Evolutionary conservation across 1,140 invertebrate species (phyloP), one percentile per base, ranked within the genome.

Genomic region (Leptoteleia sp.): DNA sequence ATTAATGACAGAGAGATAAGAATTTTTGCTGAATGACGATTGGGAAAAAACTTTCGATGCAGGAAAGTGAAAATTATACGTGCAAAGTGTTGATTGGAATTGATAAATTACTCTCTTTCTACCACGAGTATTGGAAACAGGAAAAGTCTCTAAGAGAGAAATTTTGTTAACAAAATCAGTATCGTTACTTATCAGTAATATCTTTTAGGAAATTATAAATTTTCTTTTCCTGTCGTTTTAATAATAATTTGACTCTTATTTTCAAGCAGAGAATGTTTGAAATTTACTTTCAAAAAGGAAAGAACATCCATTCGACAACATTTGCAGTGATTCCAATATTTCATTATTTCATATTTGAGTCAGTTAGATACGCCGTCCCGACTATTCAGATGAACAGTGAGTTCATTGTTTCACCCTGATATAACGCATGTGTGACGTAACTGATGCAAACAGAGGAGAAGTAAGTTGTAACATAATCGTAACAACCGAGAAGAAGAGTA

Each of bases 381-480:
- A 38, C 37, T 47, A 29, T 64, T 45, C 48, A 8, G 31, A 57
- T 37, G 70, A 75, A 75, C 70, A 75, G 70, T 43, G 8, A 42
- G 37, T 42, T 50, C 70, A 65, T 65, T 75, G 70, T 75, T 73
- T 48, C 61, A 54, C 45, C 59, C 59, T 75, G 61, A 75, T 75
- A 75, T 65, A 65, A 65, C 50, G 13, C 61, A 75, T 11, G 40
- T 64, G 57, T 65, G 61, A 75, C 43, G 59, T 75, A 75, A 75
- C 43, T 57, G 52, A 47, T 57, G 33, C 27, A 72, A 54, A 12
- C 2, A 11, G 11, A 45, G 38, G 17, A 29, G 50, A 35, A 73
- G 22, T 64, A 47, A 55, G 29, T 62, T 40, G 59, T 71, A 61
- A 71, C 22, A 25, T 55, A 62, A 59, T 59, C 52, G 35, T 59